Evolutionary conservation across 2,113 vertebrate species (phyloP).

Genomic region (Sorex fumeus): DNA sequence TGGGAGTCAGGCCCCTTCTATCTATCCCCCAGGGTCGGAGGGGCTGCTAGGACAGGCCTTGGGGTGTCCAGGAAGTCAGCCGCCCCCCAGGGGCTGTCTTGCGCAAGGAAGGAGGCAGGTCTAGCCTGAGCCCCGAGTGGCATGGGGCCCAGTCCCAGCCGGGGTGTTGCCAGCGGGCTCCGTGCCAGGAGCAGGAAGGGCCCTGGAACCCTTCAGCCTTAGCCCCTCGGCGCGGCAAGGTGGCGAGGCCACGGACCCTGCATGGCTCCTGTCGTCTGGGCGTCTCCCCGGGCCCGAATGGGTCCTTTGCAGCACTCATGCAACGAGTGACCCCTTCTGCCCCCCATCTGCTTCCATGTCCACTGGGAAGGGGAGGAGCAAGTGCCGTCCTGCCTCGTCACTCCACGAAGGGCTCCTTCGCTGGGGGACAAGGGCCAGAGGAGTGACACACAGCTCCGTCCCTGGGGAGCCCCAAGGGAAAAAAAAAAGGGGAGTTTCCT

Average conservation of each 20-base stretch:
- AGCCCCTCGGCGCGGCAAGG: background rate
- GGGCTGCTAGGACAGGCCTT: background rate
- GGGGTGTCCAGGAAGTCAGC: background rate
- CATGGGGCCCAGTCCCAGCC: background rate
- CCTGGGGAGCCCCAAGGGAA: background rate
- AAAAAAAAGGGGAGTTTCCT: background rate
- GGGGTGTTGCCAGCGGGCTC: background rate
- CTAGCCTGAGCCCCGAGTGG: background rate
- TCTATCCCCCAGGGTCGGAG: background rate
- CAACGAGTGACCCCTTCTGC: background rate
- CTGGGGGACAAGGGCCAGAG: background rate
- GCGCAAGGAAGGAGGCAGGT: background rate
- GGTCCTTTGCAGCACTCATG: background rate
- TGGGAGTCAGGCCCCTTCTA: background rate
- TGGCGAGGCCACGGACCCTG: no score
- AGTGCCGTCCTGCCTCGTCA: background rate
- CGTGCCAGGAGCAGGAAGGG: background rate
- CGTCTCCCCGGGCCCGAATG: no score
- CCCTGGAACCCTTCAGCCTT: background rate
- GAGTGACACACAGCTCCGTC: background rate
- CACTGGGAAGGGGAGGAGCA: background rate
- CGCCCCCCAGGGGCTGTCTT: background rate
- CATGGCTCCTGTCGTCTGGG: no score
- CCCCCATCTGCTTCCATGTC: background rate
- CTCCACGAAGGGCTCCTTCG: no score